Evolutionary conservation across 2,888 invertebrate species (phyloP).

Genomic region (Athetis lepigone): DNA sequence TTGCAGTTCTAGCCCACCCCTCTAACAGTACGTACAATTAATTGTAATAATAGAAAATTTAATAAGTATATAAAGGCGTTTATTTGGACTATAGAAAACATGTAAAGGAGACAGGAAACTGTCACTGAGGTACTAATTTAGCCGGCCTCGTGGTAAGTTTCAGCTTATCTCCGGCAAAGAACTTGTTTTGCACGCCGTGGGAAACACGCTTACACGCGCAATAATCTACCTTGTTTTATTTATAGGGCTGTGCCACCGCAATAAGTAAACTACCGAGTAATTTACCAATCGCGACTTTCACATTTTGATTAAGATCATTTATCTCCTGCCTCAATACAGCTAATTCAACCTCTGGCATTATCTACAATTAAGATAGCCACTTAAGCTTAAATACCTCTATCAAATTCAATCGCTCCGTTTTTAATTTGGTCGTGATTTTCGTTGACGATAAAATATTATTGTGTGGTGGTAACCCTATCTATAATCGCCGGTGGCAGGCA

Average conservation of each 20-base stretch:
- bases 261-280: slow-evolving; percentile 59
- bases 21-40: not conserved
- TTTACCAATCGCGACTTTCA: slow-evolving; percentile 71
- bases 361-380: slow-evolving; percentile 57
- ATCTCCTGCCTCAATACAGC: slow-evolving; percentile 61
- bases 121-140: slow-evolving; percentile 88
- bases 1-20: not conserved
- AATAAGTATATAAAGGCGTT: slow-evolving; percentile 47
- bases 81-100: slow-evolving; percentile 67
- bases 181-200: slow-evolving; percentile 89
- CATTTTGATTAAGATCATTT: slow-evolving; percentile 68
- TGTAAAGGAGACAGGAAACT: slow-evolving; percentile 84
- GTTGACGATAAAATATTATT: slow-evolving; percentile 61
- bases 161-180: slow-evolving; percentile 84
- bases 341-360: slow-evolving; percentile 58
- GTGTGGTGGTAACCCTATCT: slow-evolving; percentile 76
- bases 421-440: slow-evolving; percentile 64
- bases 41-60: slow-evolving; percentile 35
- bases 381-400: slow-evolving; percentile 57
- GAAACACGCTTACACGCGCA: slow-evolving; percentile 85
- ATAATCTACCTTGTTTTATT: slow-evolving; percentile 84
- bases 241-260: slow-evolving; percentile 79
- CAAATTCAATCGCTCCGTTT: slow-evolving; percentile 62
- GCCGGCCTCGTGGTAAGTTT: slow-evolving; percentile 83
- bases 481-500: slow-evolving; percentile 80